Evolutionary conservation across 1,140 invertebrate species (phyloP), one percentile per base, ranked within the genome.

Genomic region (Drosophila trapezifrons): DNA sequence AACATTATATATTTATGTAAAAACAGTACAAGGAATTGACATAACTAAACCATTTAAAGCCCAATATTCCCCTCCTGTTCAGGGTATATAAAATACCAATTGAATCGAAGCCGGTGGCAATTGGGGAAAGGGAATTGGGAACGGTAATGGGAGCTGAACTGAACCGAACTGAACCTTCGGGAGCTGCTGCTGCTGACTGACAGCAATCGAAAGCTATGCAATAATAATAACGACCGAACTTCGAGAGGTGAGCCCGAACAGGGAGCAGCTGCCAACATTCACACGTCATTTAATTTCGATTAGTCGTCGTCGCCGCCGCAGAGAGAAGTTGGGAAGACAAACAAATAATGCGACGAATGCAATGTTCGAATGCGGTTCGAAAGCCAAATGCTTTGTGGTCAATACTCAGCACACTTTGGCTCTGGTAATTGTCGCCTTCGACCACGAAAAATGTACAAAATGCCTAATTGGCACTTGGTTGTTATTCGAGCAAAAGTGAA

Each of bases 251-350:
- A 45, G n/a, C 63, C 54, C 18, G 43, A 17, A 60, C 70, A 25
- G 35, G 27, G 40, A 79, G 63, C 84, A 89, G 84, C 84, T 89
- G 84, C 70, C 80, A 78, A 74, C 80, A 90, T 89, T 89, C 84
- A 89, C 84, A 89, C 84, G 77, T 89, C 84, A 89, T 89, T 89
- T 89, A 89, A 89, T 84, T 89, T 89, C 84, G 84, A 89, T 89
- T 89, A 89, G 84, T 70, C 62, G 51, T 57, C 59, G 49, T 27
- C 43, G 13, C 51, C 40, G 43, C 10, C 42, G 17, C 17, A 20
- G 49, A 52, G 52, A 35, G 32, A 35, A 59, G 49, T 46, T 55
- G 37, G 35, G 54, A 52, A 72, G 54, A 71, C 65, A 80, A 69
- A 69, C 71, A 87, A 87, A 85, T 66, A 72, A 70, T 57, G 58